phyloP scores from a whole-genome alignment of 2,113 vertebrate genomes.

The Lepus europaeus region DNA sequence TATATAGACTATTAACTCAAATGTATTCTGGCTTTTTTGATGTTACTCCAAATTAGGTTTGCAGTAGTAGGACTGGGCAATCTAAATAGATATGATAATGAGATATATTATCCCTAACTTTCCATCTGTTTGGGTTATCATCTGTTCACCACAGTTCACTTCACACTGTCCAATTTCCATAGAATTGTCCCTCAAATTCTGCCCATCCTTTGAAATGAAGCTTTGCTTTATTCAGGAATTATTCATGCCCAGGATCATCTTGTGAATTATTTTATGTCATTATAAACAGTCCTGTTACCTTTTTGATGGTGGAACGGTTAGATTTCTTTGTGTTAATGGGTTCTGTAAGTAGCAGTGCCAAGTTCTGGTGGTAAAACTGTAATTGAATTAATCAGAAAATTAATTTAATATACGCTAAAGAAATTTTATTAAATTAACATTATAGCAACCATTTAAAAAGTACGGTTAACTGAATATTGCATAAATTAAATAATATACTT shows the following conservation, averaged over 20 bases:
- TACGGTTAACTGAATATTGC: conserved; percentile 62
- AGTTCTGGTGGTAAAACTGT: conserved; percentile 73
- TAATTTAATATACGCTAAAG: conserved; percentile 64
- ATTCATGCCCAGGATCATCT: conserved; percentile 1
- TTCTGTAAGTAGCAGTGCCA: conserved; percentile 73
- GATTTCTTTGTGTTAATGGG: conserved; percentile 66
- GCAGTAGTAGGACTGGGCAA: neutral
- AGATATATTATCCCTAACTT: neutral
- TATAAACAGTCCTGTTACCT: conserved; percentile 52
- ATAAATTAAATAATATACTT: conserved; percentile 55
- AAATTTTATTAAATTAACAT: conserved; percentile 77
- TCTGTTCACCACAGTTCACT: neutral
- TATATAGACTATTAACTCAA: neutral
- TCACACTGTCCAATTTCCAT: neutral
- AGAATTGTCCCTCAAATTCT: neutral
- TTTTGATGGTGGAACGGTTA: conserved; percentile 69
- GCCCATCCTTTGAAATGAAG: neutral
- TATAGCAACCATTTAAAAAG: conserved; percentile 65
- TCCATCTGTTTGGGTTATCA: neutral
- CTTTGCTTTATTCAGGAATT: neutral
- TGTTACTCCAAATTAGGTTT: neutral
- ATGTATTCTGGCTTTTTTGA: conserved; percentile 15
- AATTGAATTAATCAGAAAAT: conserved; percentile 81
- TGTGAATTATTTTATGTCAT: conserved; percentile 61
- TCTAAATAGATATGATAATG: neutral